phyloP scores from a whole-genome alignment of 37 sponge, comb jelly and placozoan species.

The Aplysina aerophoba region DNA sequence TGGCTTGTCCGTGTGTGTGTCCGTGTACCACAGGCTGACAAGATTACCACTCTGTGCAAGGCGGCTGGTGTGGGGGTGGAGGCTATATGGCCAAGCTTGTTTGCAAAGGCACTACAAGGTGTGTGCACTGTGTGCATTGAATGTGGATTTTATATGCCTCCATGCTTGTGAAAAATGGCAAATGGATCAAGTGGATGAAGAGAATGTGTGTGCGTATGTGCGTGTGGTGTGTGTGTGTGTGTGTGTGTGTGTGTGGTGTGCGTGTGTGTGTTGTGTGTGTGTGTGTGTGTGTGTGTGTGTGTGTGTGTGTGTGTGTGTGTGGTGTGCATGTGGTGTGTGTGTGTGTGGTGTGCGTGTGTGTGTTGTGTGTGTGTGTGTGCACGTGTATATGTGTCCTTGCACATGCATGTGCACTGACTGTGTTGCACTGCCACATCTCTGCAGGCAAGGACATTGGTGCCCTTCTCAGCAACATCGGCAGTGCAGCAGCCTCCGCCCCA shows the following conservation, averaged over 20 bases:
- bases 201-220: neutral
- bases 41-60: conserved; percentile 87
- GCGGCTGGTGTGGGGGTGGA: conserved; percentile 92
- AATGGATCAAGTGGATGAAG: neutral
- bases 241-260: neutral
- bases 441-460: conserved; percentile 84
- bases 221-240: conserved; percentile 27
- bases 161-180: no score
- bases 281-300: neutral
- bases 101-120: conserved; percentile 91
- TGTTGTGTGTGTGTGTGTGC: neutral
- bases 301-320: neutral
- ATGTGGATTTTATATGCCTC: neutral
- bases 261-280: neutral
- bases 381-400: neutral
- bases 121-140: neutral
- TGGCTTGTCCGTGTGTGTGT: neutral
- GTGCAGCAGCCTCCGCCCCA: conserved; percentile 72
- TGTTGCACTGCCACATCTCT: neutral
- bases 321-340: neutral
- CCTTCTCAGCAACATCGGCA: conserved; percentile 84
- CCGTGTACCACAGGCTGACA: conserved; percentile 76
- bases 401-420: neutral
- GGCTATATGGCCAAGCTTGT: conserved; percentile 92
- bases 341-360: neutral